Evolutionary conservation across 2,797 vertebrate species (phyloP).

Genomic region (Rhincodon typus): DNA sequence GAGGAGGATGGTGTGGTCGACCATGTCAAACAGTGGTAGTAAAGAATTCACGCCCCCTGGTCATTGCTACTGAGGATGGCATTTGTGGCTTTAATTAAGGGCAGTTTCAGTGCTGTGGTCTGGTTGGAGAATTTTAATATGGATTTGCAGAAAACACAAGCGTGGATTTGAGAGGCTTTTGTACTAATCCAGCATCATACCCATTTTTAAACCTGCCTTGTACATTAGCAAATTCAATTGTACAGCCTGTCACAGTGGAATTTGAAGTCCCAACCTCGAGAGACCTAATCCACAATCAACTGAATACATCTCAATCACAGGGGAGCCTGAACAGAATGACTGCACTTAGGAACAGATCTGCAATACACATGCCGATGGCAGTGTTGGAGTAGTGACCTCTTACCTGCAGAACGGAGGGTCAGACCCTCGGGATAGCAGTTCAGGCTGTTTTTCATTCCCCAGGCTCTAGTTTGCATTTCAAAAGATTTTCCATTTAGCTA

Average conservation of each 20-base stretch:
- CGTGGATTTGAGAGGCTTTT: background rate
- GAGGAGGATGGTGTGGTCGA: background rate
- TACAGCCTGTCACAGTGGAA: background rate
- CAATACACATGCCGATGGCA: background rate
- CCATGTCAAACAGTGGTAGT: too few species aligned
- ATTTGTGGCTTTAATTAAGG: background rate
- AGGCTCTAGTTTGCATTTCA: background rate
- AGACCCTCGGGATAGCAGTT: background rate
- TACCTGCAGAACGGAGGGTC: too few species aligned
- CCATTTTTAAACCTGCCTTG: background rate
- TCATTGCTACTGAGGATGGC: background rate
- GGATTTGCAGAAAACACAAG: background rate
- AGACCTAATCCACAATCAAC: background rate
- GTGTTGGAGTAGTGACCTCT: background rate
- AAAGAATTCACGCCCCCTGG: background rate
- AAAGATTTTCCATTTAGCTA: constrained; percentile 15
- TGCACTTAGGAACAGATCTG: background rate
- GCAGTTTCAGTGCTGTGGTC: background rate
- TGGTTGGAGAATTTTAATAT: background rate
- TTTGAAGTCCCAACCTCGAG: background rate
- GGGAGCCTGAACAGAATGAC: background rate
- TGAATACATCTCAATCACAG: background rate
- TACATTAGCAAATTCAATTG: background rate
- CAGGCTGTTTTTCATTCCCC: background rate
- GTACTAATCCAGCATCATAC: background rate